Percentiles rank a stretch among this genome's conserved stretches.
Evolutionary conservation across 2,888 invertebrate genomes (phyloP).

Genomic region (Sinentomon sp.): DNA sequence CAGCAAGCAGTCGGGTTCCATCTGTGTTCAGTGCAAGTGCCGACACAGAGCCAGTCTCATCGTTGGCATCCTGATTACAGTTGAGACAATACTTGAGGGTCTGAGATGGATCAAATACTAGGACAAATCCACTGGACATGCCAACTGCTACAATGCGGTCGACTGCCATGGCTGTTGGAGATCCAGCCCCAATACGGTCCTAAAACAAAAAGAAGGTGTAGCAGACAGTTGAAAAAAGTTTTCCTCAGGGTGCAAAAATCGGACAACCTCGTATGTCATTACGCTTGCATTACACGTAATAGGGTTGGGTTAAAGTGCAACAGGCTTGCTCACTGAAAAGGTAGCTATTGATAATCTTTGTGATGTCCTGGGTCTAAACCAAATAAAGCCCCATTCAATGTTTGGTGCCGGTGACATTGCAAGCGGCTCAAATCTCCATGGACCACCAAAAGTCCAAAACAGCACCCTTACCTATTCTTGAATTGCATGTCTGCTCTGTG

Average conservation of each 20-base stretch:
- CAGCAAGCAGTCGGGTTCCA: conserved; percentile 54
- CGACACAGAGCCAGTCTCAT: conserved; percentile 29
- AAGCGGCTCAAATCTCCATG: no score
- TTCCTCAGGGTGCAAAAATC: not conserved
- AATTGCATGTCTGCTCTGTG: no score
- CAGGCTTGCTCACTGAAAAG: not conserved
- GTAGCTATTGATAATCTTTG: not conserved
- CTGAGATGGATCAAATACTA: conserved; percentile 63
- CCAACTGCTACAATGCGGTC: conserved; percentile 55
- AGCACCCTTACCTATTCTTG: no score
- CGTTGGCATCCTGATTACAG: conserved; percentile 20
- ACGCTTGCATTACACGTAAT: not conserved
- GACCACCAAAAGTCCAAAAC: no score
- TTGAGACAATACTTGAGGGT: conserved; percentile 66
- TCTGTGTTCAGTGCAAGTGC: conserved; percentile 58
- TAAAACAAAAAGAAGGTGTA: conserved; percentile 20
- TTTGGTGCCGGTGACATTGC: no score
- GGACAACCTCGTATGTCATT: not conserved
- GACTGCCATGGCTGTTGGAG: conserved; percentile 56
- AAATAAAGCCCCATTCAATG: no score
- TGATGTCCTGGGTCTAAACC: no score
- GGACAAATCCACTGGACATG: conserved; percentile 69
- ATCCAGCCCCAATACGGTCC: conserved; percentile 69
- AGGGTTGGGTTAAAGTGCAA: not conserved
- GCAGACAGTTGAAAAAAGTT: not conserved